Evolutionary conservation across 2,888 invertebrate species (phyloP).

Genomic region (Clitarchus hookeri): DNA sequence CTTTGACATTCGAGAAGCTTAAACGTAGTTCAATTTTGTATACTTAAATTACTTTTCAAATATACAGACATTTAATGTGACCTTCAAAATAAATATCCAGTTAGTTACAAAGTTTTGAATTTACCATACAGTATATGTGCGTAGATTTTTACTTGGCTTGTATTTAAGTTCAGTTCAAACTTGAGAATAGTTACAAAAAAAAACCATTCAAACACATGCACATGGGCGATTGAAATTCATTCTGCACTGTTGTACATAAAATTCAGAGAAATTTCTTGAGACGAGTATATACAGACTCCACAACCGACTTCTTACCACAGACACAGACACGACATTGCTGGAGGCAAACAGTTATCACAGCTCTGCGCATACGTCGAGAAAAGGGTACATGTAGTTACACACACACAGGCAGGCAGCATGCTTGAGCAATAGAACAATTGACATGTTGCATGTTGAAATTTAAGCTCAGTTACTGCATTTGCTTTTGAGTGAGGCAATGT

Average conservation of each 20-base stretch:
- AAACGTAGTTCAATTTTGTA: too few species aligned
- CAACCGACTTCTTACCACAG: background rate
- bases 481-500: too few species aligned
- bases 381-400: background rate
- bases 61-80: too few species aligned
- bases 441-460: background rate
- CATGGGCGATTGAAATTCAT: background rate
- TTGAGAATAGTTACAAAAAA: too few species aligned
- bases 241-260: background rate
- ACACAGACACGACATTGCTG: background rate
- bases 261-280: background rate
- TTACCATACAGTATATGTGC: too few species aligned
- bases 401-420: background rate
- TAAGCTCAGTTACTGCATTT: background rate
- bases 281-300: background rate
- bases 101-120: too few species aligned
- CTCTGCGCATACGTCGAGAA: background rate
- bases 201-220: background rate
- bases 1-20: too few species aligned
- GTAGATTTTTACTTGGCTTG: too few species aligned
- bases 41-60: too few species aligned
- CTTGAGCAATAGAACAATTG: slow-evolving; percentile 8
- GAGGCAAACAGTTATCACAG: background rate
- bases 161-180: too few species aligned
- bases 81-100: too few species aligned